Evolutionary conservation across 2,113 vertebrate genomes (phyloP).

Genomic region (Cyprinodon brontotheroides): DNA sequence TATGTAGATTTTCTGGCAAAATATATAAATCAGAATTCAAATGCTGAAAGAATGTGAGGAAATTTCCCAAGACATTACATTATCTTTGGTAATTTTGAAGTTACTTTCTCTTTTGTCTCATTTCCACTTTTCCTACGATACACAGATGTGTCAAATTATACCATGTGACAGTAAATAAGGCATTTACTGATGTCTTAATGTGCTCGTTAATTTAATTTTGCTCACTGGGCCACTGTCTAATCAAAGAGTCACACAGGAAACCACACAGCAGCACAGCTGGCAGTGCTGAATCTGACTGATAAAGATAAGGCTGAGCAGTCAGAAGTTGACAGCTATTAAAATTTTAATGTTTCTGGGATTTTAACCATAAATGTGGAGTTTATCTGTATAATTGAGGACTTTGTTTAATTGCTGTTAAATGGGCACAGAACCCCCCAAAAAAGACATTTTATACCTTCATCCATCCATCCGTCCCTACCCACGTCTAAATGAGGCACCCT

Average conservation of each 20-base stretch:
- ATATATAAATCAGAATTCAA: too few species aligned
- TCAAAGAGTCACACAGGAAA: slow-evolving; percentile 37
- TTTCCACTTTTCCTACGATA: too few species aligned
- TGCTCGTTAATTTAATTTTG: slow-evolving; percentile 57
- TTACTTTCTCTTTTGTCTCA: too few species aligned
- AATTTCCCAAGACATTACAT: too few species aligned
- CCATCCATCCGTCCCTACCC: slow-evolving; percentile 25
- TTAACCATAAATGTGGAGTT: slow-evolving; percentile 48
- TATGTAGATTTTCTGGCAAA: too few species aligned
- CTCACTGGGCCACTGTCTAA: slow-evolving; percentile 34
- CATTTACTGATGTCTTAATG: slow-evolving; percentile 14
- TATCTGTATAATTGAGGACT: slow-evolving; percentile 32
- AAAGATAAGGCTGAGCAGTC: slow-evolving; percentile 43
- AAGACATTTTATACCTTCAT: slow-evolving; percentile 27
- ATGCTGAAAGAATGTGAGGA: too few species aligned
- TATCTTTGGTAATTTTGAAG: too few species aligned
- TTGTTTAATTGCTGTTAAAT: slow-evolving; percentile 67
- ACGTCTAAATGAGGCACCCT: slow-evolving; percentile 45
- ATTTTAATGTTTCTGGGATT: slow-evolving; percentile 46
- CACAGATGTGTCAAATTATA: not conserved
- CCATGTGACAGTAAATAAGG: slow-evolving; percentile 27
- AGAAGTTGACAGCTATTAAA: slow-evolving; percentile 48
- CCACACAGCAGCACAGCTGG: slow-evolving; percentile 11
- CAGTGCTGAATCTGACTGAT: slow-evolving; percentile 36
- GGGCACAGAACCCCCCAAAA: slow-evolving; percentile 41